Percentiles rank a stretch among this genome's conserved stretches.
These are phyloP conservation scores for Chloropsis cyanopogon DNA, from an alignment of 2,113 vertebrate species.

Conservation along the genomic window DNA sequence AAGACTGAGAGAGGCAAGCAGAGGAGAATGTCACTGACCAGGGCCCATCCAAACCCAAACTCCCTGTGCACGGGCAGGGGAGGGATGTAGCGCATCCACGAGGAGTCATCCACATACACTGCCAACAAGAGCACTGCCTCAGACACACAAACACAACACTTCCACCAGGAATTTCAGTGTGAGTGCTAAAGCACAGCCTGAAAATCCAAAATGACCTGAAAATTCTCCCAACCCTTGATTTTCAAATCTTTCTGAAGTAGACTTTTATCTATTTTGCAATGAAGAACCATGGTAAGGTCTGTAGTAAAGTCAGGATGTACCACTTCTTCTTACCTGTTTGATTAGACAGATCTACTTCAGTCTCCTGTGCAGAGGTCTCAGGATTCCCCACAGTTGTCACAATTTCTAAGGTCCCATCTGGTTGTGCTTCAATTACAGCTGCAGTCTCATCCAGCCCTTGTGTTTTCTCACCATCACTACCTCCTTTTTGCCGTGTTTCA, in stretches of 20 bases:
- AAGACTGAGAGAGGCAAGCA: conserved; percentile 92
- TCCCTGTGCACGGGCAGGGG: conserved; percentile 82
- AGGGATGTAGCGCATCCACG: conserved; percentile 86
- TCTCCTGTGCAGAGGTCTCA: conserved; percentile 15
- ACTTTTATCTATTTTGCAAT: not conserved
- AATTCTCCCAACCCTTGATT: not conserved
- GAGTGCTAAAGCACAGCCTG: not conserved
- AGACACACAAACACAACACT: not conserved
- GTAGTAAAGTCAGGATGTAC: not conserved
- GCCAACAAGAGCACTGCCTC: not conserved
- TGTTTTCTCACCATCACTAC: not conserved
- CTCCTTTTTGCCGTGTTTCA: not conserved
- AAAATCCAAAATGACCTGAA: not conserved
- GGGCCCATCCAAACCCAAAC: conserved; percentile 85
- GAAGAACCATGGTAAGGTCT: not conserved
- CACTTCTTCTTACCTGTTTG: conserved; percentile 59
- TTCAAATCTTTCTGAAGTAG: not conserved
- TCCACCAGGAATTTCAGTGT: fast-evolving
- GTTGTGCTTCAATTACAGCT: not conserved
- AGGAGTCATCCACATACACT: conserved; percentile 84
- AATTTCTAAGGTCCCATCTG: conserved; percentile 34
- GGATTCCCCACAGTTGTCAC: not conserved
- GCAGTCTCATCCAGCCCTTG: not conserved
- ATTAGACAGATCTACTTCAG: conserved; percentile 50
- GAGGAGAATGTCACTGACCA: conserved; percentile 87